Evolutionary conservation across 2,797 vertebrate species (phyloP).

Genomic region (Nannoperca obscura): DNA sequence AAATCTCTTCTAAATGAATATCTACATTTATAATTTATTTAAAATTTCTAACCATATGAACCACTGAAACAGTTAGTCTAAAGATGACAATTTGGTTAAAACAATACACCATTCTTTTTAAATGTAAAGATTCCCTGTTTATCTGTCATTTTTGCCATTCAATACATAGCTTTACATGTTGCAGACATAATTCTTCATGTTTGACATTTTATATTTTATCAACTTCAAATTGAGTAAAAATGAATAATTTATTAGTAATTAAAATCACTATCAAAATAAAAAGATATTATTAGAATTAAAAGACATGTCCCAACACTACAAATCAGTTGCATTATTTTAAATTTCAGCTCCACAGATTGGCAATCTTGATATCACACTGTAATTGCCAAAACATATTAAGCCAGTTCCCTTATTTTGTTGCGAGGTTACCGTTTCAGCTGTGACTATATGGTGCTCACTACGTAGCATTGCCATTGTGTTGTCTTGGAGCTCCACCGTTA

Average conservation of each 20-base stretch:
- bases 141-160: background rate
- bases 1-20: background rate
- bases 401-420: conserved; percentile 3
- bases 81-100: background rate
- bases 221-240: background rate
- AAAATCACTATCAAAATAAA: background rate
- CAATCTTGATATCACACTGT: background rate
- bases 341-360: background rate
- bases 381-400: conserved; percentile 1
- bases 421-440: conserved; percentile 11
- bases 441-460: conserved; percentile 8
- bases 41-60: background rate
- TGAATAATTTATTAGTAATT: too few species aligned
- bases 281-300: background rate
- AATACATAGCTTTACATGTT: background rate
- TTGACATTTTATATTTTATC: background rate
- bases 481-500: conserved; percentile 40
- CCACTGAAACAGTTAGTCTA: background rate
- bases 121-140: background rate
- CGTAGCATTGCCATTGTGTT: conserved; percentile 34
- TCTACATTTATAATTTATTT: background rate
- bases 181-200: background rate
- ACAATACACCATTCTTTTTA: background rate
- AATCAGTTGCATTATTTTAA: background rate
- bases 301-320: background rate